Percentiles rank a stretch among this genome's conserved stretches.
phyloP scores from a whole-genome alignment of 2,888 invertebrate genomes.

The Ormia ochracea region DNA sequence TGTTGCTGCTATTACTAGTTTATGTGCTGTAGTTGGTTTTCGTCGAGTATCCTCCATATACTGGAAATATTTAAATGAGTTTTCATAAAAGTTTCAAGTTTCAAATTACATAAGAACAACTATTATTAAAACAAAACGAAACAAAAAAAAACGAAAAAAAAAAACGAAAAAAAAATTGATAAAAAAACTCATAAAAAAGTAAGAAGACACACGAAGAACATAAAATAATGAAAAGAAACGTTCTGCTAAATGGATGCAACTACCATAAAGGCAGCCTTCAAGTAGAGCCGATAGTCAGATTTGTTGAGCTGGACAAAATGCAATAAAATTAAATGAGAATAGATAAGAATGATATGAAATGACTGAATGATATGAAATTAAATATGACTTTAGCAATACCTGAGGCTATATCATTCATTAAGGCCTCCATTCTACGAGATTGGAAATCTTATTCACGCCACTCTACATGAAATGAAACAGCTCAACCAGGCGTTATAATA shows the following conservation, averaged over 20 bases:
- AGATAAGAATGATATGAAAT: too few relatives aligned
- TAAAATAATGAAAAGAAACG: constrained; percentile 13
- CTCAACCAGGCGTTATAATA: too few relatives aligned
- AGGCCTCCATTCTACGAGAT: too few relatives aligned
- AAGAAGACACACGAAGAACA: neutral
- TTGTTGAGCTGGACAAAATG: neutral
- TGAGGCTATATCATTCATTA: too few relatives aligned
- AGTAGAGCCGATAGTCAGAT: neutral
- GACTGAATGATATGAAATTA: too few relatives aligned
- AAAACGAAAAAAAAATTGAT: too few relatives aligned
- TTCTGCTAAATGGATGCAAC: neutral
- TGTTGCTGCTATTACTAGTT: neutral
- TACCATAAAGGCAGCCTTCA: neutral
- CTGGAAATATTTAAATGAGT: constrained; percentile 57
- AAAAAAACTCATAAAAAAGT: too few relatives aligned
- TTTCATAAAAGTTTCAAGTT: constrained; percentile 51
- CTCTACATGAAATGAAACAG: too few relatives aligned
- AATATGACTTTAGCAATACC: too few relatives aligned
- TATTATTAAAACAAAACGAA: constrained; percentile 32
- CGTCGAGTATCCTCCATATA: constrained; percentile 23
- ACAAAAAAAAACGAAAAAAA: neutral
- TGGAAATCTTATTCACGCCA: too few relatives aligned
- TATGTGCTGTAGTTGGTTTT: neutral
- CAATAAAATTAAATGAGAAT: too few relatives aligned
- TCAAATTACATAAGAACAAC: constrained; percentile 50